These are phyloP conservation scores for Pyrrhia umbra DNA, from an alignment of 2,888 invertebrate genomes.

Conservation along the genomic window DNA sequence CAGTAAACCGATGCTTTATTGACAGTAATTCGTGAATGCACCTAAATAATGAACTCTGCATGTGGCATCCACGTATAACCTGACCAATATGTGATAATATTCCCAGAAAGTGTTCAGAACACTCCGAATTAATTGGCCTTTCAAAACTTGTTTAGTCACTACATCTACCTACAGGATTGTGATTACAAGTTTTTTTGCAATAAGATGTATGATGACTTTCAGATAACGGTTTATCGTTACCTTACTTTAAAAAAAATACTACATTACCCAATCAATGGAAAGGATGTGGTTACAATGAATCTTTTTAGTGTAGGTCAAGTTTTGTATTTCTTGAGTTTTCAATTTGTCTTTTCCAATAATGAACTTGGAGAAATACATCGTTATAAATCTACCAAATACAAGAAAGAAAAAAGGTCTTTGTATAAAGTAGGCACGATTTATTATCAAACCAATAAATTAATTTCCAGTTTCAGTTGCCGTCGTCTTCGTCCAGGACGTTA, in stretches of 20 bases:
- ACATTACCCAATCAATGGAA: background rate
- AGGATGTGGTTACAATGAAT: background rate
- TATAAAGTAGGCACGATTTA: conserved; percentile 40
- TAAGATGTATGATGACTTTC: conserved; percentile 14
- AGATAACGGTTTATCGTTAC: conserved; percentile 14
- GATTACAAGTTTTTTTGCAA: conserved; percentile 35
- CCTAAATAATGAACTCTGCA: conserved; percentile 77
- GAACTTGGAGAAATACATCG: background rate
- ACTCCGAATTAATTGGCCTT: conserved; percentile 59
- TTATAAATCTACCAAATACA: background rate
- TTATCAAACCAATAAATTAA: conserved; percentile 28
- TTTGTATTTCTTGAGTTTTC: background rate
- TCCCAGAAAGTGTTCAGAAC: conserved; percentile 63
- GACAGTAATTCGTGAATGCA: conserved; percentile 81
- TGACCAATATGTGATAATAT: conserved; percentile 65
- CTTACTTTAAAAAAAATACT: conserved; percentile 5
- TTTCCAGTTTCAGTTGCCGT: conserved; percentile 58
- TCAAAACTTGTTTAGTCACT: conserved; percentile 65
- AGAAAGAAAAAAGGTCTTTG: conserved; percentile 21
- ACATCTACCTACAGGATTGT: conserved; percentile 43
- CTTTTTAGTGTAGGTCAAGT: background rate
- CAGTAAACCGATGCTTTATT: conserved; percentile 83
- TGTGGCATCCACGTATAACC: conserved; percentile 71
- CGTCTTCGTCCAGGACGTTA: conserved; percentile 82
- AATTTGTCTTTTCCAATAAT: background rate